These are phyloP conservation scores for Achlya flavicornis DNA, from an alignment of 2,888 invertebrate genomes.

Conservation along the genomic window DNA sequence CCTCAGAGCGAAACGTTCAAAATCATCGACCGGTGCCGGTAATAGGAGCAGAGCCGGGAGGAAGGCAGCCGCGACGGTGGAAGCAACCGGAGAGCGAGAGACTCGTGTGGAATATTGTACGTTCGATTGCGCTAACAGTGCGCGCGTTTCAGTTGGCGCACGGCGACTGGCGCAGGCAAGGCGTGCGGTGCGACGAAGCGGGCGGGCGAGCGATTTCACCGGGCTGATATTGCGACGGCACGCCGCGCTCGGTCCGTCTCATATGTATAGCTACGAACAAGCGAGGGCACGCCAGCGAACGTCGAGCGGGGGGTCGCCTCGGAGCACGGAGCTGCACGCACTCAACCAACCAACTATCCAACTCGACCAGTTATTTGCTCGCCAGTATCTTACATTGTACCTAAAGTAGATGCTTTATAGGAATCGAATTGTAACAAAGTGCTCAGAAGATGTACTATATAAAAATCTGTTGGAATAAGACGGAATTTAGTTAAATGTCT, in stretches of 20 bases:
- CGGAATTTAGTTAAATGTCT: neutral
- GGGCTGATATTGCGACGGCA: constrained; percentile 82
- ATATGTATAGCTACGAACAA: constrained; percentile 70
- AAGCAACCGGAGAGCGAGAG: constrained; percentile 63
- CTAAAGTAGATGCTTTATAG: constrained; percentile 16
- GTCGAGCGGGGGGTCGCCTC: constrained; percentile 70
- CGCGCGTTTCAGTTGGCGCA: constrained; percentile 84
- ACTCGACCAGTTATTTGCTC: constrained; percentile 68
- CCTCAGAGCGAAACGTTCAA: constrained; percentile 47
- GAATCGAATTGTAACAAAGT: neutral
- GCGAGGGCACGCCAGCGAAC: constrained; percentile 71
- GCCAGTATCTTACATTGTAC: constrained; percentile 53
- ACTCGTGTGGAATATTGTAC: constrained; percentile 68
- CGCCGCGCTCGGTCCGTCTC: constrained; percentile 73
- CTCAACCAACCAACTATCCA: constrained; percentile 64
- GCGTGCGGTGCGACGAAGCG: constrained; percentile 78
- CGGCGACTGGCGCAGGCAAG: constrained; percentile 83
- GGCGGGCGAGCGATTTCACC: constrained; percentile 83
- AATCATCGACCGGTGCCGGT: constrained; percentile 56
- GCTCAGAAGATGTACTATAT: neutral
- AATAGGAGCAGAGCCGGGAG: constrained; percentile 51
- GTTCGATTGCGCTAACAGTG: constrained; percentile 81
- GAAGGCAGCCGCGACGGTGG: constrained; percentile 44
- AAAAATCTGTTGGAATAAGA: neutral
- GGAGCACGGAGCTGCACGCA: constrained; percentile 68